Evolutionary conservation across 2,113 vertebrate species (phyloP).

Genomic region (Cebidichthys violaceus): DNA sequence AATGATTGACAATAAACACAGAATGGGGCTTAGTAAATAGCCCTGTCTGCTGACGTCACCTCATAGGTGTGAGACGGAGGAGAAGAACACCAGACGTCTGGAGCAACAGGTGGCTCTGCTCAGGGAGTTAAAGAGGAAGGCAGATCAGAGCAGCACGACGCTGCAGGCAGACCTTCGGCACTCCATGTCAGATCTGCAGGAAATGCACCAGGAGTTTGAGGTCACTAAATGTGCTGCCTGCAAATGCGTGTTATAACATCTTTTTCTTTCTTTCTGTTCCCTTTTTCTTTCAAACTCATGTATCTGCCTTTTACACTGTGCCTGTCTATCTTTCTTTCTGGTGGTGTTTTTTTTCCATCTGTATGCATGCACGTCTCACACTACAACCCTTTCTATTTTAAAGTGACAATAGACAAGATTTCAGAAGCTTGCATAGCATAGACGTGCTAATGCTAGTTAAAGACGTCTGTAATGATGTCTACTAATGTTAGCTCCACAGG

Average conservation of each 20-base stretch:
- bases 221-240: slow-evolving; percentile 37
- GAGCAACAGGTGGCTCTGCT: slow-evolving; percentile 76
- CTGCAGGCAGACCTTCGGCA: slow-evolving; percentile 68
- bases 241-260: background rate
- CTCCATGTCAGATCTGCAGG: slow-evolving; percentile 70
- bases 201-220: slow-evolving; percentile 70
- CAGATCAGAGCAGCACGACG: slow-evolving; percentile 54
- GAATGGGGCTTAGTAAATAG: background rate
- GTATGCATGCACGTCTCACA: slow-evolving; percentile 4
- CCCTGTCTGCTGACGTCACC: background rate
- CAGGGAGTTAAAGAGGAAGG: slow-evolving; percentile 67
- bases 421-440: background rate
- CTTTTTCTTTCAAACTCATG: no score
- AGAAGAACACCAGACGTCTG: slow-evolving; percentile 67
- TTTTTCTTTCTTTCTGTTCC: background rate
- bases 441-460: background rate
- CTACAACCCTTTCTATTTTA: background rate
- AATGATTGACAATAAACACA: slow-evolving; percentile 5
- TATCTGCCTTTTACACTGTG: background rate
- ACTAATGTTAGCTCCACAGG: no score
- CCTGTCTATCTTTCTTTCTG: background rate
- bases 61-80: slow-evolving; percentile 78
- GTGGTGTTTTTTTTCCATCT: background rate
- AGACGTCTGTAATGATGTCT: no score
- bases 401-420: background rate